Conservation (phyloP, 1,140 invertebrate species). For the Atta texana region DNA sequence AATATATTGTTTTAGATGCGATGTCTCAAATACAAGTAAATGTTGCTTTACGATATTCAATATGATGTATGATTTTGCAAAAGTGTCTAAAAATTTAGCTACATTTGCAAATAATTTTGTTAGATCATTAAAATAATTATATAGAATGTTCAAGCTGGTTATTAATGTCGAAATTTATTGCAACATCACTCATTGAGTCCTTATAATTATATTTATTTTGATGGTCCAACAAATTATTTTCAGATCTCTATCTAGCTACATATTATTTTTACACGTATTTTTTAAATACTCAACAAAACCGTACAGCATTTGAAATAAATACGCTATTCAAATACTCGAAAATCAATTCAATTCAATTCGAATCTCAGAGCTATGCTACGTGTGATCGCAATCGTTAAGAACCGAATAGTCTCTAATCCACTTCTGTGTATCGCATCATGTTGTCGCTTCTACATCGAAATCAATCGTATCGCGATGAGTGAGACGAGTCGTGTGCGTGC, state of each 20-base stretch:
- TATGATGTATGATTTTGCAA: background rate
- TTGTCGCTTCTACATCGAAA: background rate
- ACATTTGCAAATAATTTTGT: too few species aligned
- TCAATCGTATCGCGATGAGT: constrained; percentile 37
- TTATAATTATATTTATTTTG: too few species aligned
- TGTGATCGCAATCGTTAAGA: background rate
- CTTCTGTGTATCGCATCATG: background rate
- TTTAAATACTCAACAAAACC: too few species aligned
- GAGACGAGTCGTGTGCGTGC: background rate
- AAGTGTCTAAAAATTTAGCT: too few species aligned
- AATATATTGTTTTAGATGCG: background rate
- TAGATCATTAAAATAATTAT: too few species aligned
- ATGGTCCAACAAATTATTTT: too few species aligned
- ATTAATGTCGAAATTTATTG: too few species aligned
- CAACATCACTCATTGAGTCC: too few species aligned
- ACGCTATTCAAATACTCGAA: background rate
- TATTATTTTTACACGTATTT: too few species aligned
- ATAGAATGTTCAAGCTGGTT: too few species aligned
- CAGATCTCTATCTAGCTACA: too few species aligned
- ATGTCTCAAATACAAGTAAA: background rate
- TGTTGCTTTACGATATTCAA: background rate
- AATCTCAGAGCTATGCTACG: background rate
- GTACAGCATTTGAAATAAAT: background rate
- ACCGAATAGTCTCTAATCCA: background rate
- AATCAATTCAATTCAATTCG: background rate